These are phyloP conservation scores for Rapana venosa DNA, from an alignment of 2,888 invertebrate genomes.

Conservation along the genomic window DNA sequence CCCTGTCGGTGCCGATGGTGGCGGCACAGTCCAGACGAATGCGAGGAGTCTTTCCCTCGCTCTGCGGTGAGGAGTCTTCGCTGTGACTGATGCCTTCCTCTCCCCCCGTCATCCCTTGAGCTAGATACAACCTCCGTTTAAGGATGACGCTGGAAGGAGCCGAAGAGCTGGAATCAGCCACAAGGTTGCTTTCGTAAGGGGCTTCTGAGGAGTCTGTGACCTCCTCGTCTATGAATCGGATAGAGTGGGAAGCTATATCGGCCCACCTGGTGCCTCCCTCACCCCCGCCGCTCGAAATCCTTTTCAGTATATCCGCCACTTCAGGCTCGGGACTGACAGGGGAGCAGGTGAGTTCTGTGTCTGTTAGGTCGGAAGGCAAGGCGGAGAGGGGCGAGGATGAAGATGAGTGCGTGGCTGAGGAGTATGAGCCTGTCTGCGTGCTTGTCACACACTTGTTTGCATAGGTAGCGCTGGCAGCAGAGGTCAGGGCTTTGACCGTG, in stretches of 20 bases:
- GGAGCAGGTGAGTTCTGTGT: constrained; percentile 35
- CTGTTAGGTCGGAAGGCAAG: neutral
- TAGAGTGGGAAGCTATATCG: constrained; percentile 75
- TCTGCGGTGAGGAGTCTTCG: neutral
- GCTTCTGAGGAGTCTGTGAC: constrained; percentile 53
- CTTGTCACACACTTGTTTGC: constrained; percentile 27
- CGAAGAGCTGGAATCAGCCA: constrained; percentile 65
- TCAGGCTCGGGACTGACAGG: constrained; percentile 45
- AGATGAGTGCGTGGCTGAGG: neutral
- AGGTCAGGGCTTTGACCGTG: constrained; percentile 30
- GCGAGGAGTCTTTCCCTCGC: neutral
- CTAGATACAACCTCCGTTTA: constrained; percentile 54
- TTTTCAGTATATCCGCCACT: constrained; percentile 45
- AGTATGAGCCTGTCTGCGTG: neutral
- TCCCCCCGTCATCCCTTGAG: constrained; percentile 48
- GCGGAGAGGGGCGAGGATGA: neutral
- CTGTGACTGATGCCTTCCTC: neutral
- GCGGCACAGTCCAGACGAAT: neutral
- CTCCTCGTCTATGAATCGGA: constrained; percentile 84
- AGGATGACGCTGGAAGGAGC: constrained; percentile 47
- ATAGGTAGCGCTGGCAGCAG: constrained; percentile 23
- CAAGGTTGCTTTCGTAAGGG: constrained; percentile 56
- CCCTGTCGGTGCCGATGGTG: neutral
- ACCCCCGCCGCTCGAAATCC: constrained; percentile 24
- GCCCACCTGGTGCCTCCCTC: constrained; percentile 72